phyloP scores from a whole-genome alignment of 2,888 invertebrate genomes.

The Apotomis capreana region DNA sequence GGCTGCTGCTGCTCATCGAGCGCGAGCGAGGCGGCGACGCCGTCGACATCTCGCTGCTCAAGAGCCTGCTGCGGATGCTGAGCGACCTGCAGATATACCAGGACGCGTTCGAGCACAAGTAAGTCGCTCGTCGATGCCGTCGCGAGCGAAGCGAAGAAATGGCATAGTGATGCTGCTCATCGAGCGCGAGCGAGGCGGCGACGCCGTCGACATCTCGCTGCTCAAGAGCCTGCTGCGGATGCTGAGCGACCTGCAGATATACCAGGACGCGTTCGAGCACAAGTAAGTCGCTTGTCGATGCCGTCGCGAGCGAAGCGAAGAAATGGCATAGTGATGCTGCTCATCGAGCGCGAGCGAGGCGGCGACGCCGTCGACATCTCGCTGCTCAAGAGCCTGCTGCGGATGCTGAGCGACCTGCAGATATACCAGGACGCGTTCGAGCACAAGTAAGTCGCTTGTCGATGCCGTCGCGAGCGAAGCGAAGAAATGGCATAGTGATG shows the following conservation, averaged over 20 bases:
- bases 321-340: constrained; percentile 84
- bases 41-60: constrained; percentile 95
- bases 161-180: constrained; percentile 88
- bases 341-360: constrained; percentile 96
- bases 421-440: constrained; percentile 96
- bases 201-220: constrained; percentile 95
- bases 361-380: constrained; percentile 97
- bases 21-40: constrained; percentile 97
- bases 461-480: too few species aligned
- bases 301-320: too few species aligned
- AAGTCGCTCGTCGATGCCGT: constrained; percentile 48
- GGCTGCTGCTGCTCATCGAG: constrained; percentile 95
- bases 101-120: constrained; percentile 94
- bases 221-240: constrained; percentile 97
- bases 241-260: constrained; percentile 98
- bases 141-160: too few species aligned
- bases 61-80: constrained; percentile 97
- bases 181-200: constrained; percentile 96
- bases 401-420: constrained; percentile 98
- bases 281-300: constrained; percentile 77
- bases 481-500: constrained; percentile 76
- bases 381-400: constrained; percentile 94
- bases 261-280: constrained; percentile 94
- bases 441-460: constrained; percentile 83
- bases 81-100: constrained; percentile 97